Base-by-base conservation (phyloP, 1,140 invertebrate genomes). In the Eriocheir sinensis region DNA sequence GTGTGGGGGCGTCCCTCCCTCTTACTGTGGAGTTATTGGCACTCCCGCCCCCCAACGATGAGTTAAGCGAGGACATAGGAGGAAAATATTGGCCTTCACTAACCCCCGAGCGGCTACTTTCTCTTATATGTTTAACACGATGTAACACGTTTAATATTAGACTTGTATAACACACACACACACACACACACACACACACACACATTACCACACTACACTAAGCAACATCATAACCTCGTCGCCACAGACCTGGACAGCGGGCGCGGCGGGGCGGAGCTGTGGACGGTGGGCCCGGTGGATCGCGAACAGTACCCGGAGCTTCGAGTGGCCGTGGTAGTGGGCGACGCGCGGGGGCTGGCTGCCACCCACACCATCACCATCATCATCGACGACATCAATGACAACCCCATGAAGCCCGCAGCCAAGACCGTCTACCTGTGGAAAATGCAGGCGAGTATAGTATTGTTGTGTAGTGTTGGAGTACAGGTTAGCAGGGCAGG, bases 191-290 rank as follows among this genome's bases (percentile, higher is more conserved):
- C n/a, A n/a, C n/a, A n/a, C n/a, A n/a, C n/a, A n/a, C n/a, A n/a
- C n/a, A n/a, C n/a, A n/a, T n/a, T n/a, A n/a, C n/a, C n/a, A n/a
- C n/a, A n/a, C n/a, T n/a, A n/a, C n/a, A n/a, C n/a, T n/a, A n/a
- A n/a, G n/a, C n/a, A n/a, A n/a, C n/a, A n/a, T n/a, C n/a, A n/a
- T n/a, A n/a, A n/a, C n/a, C n/a, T n/a, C n/a, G n/a, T n/a, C n/a
- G n/a, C n/a, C 21, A 89, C 86, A 89, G 86, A 89, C 40, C n/a
- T 89, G 86, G 86, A 89, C 36, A 89, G 86, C 86, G 86, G 86
- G 12, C 3, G 86, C 30, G 86, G 86, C 8, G 86, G 86, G 9
- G 86, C 86, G 21, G 86, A 89, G 32, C 21, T 89, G 12, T 89
- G 86, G 86, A 89, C 86, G 12, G 40, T 41, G n/a, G 38, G 8